phyloP scores from a whole-genome alignment of 2,797 vertebrate genomes.

The Distichodus sexfasciatus region DNA sequence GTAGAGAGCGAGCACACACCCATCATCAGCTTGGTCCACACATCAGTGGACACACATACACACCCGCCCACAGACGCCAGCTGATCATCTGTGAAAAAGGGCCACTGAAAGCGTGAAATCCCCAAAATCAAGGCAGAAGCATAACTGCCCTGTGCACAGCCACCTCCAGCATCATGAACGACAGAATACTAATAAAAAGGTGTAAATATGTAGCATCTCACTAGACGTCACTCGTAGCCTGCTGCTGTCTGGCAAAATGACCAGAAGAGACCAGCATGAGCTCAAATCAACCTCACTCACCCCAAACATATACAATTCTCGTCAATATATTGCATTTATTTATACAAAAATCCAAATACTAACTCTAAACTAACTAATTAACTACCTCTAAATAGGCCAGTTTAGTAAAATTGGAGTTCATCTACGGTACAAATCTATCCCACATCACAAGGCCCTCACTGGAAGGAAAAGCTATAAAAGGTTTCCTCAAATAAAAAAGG shows the following conservation, averaged over 20 bases:
- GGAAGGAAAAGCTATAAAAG: slow-evolving; percentile 4
- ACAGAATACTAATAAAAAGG: slow-evolving; percentile 57
- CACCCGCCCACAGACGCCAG: slow-evolving; percentile 10
- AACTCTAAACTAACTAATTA: too few relatives aligned
- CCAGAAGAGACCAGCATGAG: not conserved
- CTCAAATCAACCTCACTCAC: too few relatives aligned
- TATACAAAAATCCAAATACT: too few relatives aligned
- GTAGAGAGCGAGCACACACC: slow-evolving; percentile 4
- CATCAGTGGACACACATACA: slow-evolving; percentile 23
- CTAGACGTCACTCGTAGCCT: slow-evolving; percentile 41
- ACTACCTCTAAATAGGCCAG: too few relatives aligned
- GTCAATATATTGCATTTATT: too few relatives aligned
- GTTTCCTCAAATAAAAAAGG: not conserved
- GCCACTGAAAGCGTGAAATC: slow-evolving; percentile 58
- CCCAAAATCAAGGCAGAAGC: slow-evolving; percentile 62
- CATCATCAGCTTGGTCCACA: slow-evolving; percentile 24
- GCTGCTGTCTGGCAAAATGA: not conserved
- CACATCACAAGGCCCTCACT: slow-evolving; percentile 15
- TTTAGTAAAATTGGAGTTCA: too few relatives aligned
- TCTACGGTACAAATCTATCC: slow-evolving; percentile 19
- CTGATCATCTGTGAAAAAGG: slow-evolving; percentile 45
- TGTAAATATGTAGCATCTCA: slow-evolving; percentile 1
- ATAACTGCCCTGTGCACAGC: slow-evolving; percentile 64
- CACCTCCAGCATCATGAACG: slow-evolving; percentile 64
- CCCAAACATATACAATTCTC: too few relatives aligned